These are phyloP conservation scores for Enteromius argenteus DNA, from an alignment of 2,797 vertebrate genomes.

Conservation along the genomic window DNA sequence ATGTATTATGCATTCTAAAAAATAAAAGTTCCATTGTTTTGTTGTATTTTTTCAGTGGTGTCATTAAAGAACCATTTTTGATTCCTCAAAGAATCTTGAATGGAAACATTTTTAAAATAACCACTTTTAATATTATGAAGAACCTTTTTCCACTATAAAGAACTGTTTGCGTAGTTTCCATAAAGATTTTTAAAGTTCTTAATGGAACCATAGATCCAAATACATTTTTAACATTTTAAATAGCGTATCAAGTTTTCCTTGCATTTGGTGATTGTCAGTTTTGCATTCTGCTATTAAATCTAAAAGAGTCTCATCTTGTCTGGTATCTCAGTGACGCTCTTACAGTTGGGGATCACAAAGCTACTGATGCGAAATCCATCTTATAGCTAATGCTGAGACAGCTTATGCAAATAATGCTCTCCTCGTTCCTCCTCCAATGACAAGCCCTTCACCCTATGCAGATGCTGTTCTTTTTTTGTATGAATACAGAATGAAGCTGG, in stretches of 20 bases:
- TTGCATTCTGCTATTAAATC: neutral
- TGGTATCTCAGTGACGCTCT: conserved; percentile 49
- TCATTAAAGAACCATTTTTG: neutral
- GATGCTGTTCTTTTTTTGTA: conserved; percentile 30
- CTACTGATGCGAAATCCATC: conserved; percentile 68
- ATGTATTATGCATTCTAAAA: neutral
- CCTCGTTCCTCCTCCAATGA: conserved; percentile 21
- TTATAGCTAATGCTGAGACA: conserved; percentile 61
- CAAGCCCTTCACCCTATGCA: conserved; percentile 5
- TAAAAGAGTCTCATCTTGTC: conserved; percentile 17
- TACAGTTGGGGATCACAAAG: conserved; percentile 60
- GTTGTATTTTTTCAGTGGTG: no score
- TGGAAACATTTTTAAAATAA: neutral
- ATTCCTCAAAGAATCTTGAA: neutral
- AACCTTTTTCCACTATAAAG: neutral
- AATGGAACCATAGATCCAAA: neutral
- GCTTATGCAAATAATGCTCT: conserved; percentile 60
- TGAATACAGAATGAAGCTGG: conserved; percentile 45
- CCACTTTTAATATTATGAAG: neutral
- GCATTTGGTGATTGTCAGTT: neutral
- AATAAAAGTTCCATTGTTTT: neutral
- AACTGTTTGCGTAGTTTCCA: neutral
- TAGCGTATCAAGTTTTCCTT: neutral
- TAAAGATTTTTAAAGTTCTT: neutral
- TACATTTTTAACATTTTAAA: neutral